Conservation (phyloP, 2,797 vertebrate species). For the Alca torda region DNA sequence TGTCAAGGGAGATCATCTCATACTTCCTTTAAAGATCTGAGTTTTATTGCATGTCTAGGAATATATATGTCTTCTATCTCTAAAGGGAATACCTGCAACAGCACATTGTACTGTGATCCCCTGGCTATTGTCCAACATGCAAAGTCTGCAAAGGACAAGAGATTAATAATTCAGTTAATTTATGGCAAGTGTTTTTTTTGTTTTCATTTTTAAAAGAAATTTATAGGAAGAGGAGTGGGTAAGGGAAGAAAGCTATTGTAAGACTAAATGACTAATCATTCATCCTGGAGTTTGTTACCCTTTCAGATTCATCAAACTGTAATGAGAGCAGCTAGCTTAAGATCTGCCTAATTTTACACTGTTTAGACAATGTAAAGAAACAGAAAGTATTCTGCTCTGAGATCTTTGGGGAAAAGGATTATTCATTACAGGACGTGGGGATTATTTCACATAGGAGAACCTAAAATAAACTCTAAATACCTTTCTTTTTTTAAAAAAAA, state of each 20-base stretch:
- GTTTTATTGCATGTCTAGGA: slow-evolving; percentile 40
- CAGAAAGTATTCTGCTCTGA: neutral
- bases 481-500: neutral
- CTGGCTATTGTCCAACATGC: slow-evolving; percentile 55
- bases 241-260: slow-evolving; percentile 32
- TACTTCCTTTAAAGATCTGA: slow-evolving; percentile 20
- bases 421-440: neutral
- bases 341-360: slow-evolving; percentile 23
- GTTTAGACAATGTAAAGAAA: neutral
- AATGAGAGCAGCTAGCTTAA: slow-evolving; percentile 27
- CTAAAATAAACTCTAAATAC: neutral
- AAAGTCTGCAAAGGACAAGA: slow-evolving; percentile 39
- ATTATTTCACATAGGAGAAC: neutral
- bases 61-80: slow-evolving; percentile 36
- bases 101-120: slow-evolving; percentile 15
- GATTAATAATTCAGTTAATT: slow-evolving; percentile 73
- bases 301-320: slow-evolving; percentile 28
- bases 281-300: slow-evolving; percentile 49
- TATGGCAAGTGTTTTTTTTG: neutral
- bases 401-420: neutral
- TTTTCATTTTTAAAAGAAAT: slow-evolving; percentile 39
- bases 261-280: slow-evolving; percentile 39
- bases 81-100: slow-evolving; percentile 57
- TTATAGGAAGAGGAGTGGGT: slow-evolving; percentile 22
- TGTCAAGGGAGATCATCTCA: neutral